These are phyloP conservation scores for Elaeidobius kamerunicus DNA, from an alignment of 2,888 invertebrate species.

Conservation along the genomic window DNA sequence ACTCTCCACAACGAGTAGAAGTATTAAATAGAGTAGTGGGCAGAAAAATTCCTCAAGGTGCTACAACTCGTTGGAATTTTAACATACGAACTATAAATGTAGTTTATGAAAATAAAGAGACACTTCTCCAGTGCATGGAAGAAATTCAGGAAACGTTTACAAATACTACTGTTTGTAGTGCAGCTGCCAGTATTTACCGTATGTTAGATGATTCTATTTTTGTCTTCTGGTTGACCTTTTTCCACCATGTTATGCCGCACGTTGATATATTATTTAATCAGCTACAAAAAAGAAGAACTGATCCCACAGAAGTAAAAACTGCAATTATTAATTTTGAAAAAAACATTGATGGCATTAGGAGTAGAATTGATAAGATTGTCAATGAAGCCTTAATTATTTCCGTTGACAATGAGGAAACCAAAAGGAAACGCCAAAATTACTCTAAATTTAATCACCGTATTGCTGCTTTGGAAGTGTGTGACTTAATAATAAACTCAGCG, in stretches of 20 bases:
- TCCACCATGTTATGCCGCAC: constrained; percentile 34
- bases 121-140: constrained; percentile 33
- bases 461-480: not conserved
- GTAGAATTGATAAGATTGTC: not conserved
- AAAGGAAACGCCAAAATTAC: not conserved
- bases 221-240: constrained; percentile 34
- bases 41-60: constrained; percentile 14
- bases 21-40: no score
- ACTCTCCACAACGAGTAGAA: no score
- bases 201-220: constrained; percentile 25
- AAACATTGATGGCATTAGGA: not conserved
- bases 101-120: constrained; percentile 30
- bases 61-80: constrained; percentile 33
- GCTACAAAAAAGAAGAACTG: not conserved
- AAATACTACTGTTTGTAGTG: not conserved
- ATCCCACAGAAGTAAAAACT: not conserved
- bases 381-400: not conserved
- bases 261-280: constrained; percentile 22
- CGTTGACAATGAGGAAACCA: not conserved
- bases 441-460: not conserved
- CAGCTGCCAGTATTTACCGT: constrained; percentile 15
- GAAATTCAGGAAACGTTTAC: constrained; percentile 25
- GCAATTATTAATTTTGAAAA: not conserved
- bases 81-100: constrained; percentile 27
- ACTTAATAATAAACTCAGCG: not conserved